These are phyloP conservation scores for Notiomystis cincta DNA, from an alignment of 2,113 vertebrate species.

Conservation along the genomic window DNA sequence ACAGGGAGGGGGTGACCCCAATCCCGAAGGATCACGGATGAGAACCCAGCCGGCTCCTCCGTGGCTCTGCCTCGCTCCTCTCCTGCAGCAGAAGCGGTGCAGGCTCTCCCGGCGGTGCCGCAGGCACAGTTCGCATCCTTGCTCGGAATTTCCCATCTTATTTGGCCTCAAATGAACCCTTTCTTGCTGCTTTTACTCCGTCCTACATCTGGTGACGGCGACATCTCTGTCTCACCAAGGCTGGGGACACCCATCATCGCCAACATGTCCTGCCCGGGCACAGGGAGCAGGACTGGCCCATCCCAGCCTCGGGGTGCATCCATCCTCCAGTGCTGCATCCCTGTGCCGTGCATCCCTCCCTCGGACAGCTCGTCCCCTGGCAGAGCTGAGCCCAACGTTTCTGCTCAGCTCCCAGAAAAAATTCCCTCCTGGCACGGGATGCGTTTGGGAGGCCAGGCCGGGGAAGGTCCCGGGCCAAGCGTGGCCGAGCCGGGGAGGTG, in stretches of 20 bases:
- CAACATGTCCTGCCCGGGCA: accelerated
- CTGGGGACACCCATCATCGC: accelerated
- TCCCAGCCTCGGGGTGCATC: background rate
- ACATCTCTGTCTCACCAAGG: background rate
- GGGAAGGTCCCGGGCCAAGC: background rate
- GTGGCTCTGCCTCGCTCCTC: background rate
- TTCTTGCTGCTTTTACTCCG: background rate
- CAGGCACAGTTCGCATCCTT: background rate
- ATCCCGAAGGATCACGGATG: accelerated
- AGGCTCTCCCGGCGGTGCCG: background rate
- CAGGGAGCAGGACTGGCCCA: accelerated
- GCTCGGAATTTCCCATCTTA: background rate
- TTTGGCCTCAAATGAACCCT: background rate
- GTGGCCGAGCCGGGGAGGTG: background rate
- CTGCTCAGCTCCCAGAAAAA: background rate
- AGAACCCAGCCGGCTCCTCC: background rate
- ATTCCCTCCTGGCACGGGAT: background rate
- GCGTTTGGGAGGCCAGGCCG: accelerated
- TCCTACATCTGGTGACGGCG: background rate
- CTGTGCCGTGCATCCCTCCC: background rate
- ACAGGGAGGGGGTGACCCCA: background rate
- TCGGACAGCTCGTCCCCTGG: background rate
- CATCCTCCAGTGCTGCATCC: accelerated
- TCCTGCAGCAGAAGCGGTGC: accelerated
- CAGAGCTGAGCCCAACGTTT: background rate